These are phyloP conservation scores for Crioceris asparagi DNA, from an alignment of 2,888 invertebrate species.

Conservation along the genomic window DNA sequence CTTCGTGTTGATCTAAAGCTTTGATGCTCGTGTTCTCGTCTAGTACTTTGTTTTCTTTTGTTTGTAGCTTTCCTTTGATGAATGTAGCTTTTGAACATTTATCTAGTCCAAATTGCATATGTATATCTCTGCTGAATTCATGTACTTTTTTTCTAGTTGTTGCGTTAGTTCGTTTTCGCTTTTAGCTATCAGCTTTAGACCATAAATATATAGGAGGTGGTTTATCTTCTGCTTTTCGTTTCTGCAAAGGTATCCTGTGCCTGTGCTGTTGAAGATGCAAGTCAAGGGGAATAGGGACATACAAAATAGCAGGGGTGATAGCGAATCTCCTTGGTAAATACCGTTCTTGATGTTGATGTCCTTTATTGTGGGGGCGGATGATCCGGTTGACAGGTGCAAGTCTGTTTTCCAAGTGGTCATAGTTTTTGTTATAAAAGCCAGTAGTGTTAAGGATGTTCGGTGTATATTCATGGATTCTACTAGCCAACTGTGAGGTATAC, in stretches of 20 bases:
- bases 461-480: slow-evolving; percentile 1
- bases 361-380: background rate
- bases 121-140: too few relatives aligned
- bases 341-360: slow-evolving; percentile 1
- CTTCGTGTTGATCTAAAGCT: too few relatives aligned
- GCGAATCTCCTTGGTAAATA: background rate
- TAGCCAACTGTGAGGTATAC: too few relatives aligned
- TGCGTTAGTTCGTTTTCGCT: background rate
- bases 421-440: too few relatives aligned
- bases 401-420: too few relatives aligned
- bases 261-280: background rate
- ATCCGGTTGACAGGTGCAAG: background rate
- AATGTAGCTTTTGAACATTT: too few relatives aligned
- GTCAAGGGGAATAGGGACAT: slow-evolving; percentile 1
- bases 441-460: background rate
- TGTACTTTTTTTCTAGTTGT: background rate
- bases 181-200: too few relatives aligned
- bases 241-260: slow-evolving; percentile 1
- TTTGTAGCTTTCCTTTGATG: background rate
- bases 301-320: background rate
- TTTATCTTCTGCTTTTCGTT: background rate
- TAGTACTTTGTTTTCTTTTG: background rate
- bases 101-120: too few relatives aligned
- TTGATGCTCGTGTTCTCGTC: too few relatives aligned
- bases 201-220: background rate